Evolutionary conservation across 2,888 invertebrate genomes (phyloP).

Genomic region (Chymomyza procnemis): DNA sequence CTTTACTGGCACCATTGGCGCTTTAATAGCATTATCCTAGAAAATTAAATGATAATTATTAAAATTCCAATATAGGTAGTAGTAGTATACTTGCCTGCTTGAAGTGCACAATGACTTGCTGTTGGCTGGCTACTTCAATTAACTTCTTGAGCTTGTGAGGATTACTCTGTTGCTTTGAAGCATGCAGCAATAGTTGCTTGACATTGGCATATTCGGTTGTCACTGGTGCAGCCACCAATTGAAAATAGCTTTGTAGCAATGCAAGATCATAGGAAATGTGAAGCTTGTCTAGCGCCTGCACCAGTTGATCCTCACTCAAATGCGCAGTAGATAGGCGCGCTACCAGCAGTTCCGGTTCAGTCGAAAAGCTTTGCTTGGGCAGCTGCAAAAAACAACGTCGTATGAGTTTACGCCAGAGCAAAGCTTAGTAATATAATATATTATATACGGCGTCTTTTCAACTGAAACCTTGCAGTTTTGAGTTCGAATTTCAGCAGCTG

Average conservation of each 20-base stretch:
- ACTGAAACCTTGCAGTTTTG: no score
- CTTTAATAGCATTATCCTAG: slow-evolving; percentile 15
- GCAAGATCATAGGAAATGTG: slow-evolving; percentile 73
- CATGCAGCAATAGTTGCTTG: slow-evolving; percentile 72
- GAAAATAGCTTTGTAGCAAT: slow-evolving; percentile 67
- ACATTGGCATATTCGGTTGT: slow-evolving; percentile 57
- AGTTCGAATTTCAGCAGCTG: background rate
- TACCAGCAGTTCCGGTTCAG: slow-evolving; percentile 65
- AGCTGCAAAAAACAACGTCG: slow-evolving; percentile 30
- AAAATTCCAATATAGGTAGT: no score
- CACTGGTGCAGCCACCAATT: slow-evolving; percentile 39
- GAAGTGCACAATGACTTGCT: slow-evolving; percentile 73
- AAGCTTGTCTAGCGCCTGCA: slow-evolving; percentile 77
- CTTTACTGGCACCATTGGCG: slow-evolving; percentile 65
- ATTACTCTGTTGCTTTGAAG: slow-evolving; percentile 76
- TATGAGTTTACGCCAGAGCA: no score
- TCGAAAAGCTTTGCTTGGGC: slow-evolving; percentile 58
- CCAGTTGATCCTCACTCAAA: slow-evolving; percentile 73
- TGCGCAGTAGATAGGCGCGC: slow-evolving; percentile 73
- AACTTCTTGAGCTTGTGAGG: slow-evolving; percentile 74
- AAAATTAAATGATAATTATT: background rate
- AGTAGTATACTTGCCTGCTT: slow-evolving; percentile 70
- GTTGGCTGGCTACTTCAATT: slow-evolving; percentile 69
- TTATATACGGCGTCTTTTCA: no score
- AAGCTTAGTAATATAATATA: no score